Conservation (phyloP, 2,113 vertebrate species). For the Rhombomys opimus region DNA sequence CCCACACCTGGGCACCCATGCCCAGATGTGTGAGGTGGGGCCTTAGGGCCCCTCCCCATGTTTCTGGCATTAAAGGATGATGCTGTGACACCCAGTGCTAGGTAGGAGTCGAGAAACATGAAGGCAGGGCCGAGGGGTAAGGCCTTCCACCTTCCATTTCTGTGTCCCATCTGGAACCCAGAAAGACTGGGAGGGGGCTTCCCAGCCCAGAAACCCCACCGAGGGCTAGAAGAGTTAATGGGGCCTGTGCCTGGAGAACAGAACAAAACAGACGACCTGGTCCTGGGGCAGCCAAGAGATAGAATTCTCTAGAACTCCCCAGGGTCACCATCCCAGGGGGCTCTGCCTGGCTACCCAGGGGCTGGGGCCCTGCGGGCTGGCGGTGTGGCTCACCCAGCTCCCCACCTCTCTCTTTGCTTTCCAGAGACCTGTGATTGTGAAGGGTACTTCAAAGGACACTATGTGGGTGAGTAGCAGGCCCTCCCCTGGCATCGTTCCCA, state of each 20-base stretch:
- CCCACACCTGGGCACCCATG: neutral
- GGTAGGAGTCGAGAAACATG: neutral
- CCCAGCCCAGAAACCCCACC: neutral
- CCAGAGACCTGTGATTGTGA: slow-evolving; percentile 95
- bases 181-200: neutral
- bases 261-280: neutral
- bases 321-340: neutral
- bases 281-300: neutral
- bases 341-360: neutral
- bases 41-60: neutral
- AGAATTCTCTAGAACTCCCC: neutral
- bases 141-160: neutral
- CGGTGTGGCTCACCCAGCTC: neutral
- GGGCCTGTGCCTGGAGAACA: neutral
- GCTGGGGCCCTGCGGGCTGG: neutral
- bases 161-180: neutral
- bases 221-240: neutral
- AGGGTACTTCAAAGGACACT: slow-evolving; percentile 91
- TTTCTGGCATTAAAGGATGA: neutral
- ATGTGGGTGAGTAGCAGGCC: slow-evolving; percentile 91
- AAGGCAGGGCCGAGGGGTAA: neutral
- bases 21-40: neutral
- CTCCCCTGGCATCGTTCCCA: accelerated
- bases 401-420: slow-evolving; percentile 59
- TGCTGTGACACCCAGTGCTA: neutral